Base-by-base conservation (phyloP, 2,797 vertebrate species). In the Myotis myotis region DNA sequence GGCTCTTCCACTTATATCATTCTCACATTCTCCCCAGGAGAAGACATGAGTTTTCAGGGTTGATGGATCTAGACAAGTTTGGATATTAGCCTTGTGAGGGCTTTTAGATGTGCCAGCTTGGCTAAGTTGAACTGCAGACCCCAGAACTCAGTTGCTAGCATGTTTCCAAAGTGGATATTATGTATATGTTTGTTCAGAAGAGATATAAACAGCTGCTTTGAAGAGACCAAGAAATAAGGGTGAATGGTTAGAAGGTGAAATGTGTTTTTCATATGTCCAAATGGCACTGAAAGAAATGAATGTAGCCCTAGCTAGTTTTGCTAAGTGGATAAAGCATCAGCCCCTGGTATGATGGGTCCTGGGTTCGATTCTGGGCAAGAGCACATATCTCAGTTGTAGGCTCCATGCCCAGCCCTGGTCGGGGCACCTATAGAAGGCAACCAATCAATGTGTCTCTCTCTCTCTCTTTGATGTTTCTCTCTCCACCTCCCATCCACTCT, bases 171-270 rank as follows among this genome's bases (percentile, higher is more conserved):
- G 11, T 79, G 68, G 36, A 57, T 49, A 74, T 3, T 64, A 44
- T 9, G 2, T 44, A 51, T 33, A 64, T 47, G 28, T 80, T 74
- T 75, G 71, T 75, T 30, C 12, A 49, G 90, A 81, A 49, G n/a
- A 72, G 25, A 28, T 20, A 53, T 36, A 44, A 89, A 85, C 38
- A 64, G 28, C 68, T 83, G 57, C 66, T 93, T 79, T 86, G 68
- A 91, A 95, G 70, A 87, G 95, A 90, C 12, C 36, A 92, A 76
- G 44, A 87, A 60, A 83, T 93, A 36, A 25, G 38, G 30, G 72
- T 82, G 28, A 78, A 68, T 66, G 72, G n/a, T 41, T 41, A 79
- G 44, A 88, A 93, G 25, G 2, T 51, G 55, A 90, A 53, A 30
- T 4, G 3, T 72, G n/a, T 60, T 93, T 79, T 93, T 72, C 36